Percentiles rank a stretch among this genome's conserved stretches.
Conservation (phyloP, 2,797 vertebrate genomes). For the Salarias fasciatus region DNA sequence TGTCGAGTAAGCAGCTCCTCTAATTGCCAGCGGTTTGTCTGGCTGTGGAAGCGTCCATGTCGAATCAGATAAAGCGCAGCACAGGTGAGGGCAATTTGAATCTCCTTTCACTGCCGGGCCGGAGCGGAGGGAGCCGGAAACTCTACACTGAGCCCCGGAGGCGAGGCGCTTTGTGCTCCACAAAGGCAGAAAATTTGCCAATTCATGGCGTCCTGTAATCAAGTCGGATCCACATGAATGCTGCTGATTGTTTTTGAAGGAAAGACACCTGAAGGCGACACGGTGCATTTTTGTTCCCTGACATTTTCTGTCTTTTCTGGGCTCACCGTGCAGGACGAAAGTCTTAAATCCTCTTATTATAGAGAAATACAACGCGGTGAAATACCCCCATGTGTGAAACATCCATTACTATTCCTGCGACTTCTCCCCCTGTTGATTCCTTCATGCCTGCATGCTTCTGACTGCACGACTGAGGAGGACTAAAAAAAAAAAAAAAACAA, state of each 20-base stretch:
- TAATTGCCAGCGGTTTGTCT: too few species aligned
- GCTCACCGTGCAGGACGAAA: too few species aligned
- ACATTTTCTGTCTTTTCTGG: constrained; percentile 22
- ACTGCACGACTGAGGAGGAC: constrained; percentile 25
- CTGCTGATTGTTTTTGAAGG: constrained; percentile 59
- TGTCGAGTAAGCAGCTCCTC: too few species aligned
- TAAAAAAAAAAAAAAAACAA: constrained; percentile 46
- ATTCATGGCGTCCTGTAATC: constrained; percentile 55
- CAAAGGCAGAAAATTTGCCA: constrained; percentile 60
- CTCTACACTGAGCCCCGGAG: constrained; percentile 59
- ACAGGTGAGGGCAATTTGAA: constrained; percentile 62
- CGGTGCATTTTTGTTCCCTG: constrained; percentile 14
- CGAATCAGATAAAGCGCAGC: constrained; percentile 29
- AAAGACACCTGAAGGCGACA: constrained; percentile 9
- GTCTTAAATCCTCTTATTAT: too few species aligned
- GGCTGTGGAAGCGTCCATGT: not conserved
- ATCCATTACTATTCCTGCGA: not conserved
- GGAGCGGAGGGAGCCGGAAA: constrained; percentile 56
- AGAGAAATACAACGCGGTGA: too few species aligned
- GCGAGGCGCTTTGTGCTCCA: constrained; percentile 56
- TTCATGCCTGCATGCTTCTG: constrained; percentile 30
- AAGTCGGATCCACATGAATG: constrained; percentile 58
- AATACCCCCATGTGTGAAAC: too few species aligned
- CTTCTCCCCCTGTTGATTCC: constrained; percentile 20
- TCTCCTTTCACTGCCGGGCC: constrained; percentile 49